These are phyloP conservation scores for Cryptoprocta ferox DNA, from an alignment of 2,797 vertebrate genomes.

Conservation along the genomic window DNA sequence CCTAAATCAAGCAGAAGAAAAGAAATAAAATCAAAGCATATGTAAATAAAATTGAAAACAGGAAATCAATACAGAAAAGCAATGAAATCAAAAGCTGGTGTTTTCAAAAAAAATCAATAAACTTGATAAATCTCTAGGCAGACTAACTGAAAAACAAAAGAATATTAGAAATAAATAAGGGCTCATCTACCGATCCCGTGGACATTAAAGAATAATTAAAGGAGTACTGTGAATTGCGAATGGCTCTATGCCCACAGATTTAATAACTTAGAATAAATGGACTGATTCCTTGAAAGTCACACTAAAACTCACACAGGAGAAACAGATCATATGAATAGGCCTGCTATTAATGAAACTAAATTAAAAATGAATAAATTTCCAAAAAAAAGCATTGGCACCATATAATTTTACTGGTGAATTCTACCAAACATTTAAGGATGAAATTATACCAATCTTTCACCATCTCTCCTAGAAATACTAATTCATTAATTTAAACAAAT, in stretches of 20 bases:
- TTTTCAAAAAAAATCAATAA: neutral
- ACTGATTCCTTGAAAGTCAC: neutral
- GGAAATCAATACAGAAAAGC: neutral
- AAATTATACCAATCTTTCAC: neutral
- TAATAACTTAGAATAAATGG: slow-evolving; percentile 2
- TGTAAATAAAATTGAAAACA: slow-evolving; percentile 32
- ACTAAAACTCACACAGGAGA: neutral
- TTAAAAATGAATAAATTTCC: neutral
- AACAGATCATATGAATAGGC: neutral
- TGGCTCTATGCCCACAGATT: neutral
- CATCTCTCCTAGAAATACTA: neutral
- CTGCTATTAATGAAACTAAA: neutral
- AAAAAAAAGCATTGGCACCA: neutral
- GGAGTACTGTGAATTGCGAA: neutral
- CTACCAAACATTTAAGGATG: neutral
- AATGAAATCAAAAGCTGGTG: neutral
- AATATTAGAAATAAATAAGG: neutral
- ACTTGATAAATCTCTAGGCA: neutral
- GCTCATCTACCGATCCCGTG: neutral
- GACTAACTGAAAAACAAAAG: neutral
- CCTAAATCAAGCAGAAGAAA: neutral
- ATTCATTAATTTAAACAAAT: slow-evolving; percentile 5
- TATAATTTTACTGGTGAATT: neutral
- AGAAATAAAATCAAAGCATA: neutral
- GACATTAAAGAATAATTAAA: neutral